phyloP scores from a whole-genome alignment of 2,113 vertebrate genomes.

The Dissostichus mawsoni region DNA sequence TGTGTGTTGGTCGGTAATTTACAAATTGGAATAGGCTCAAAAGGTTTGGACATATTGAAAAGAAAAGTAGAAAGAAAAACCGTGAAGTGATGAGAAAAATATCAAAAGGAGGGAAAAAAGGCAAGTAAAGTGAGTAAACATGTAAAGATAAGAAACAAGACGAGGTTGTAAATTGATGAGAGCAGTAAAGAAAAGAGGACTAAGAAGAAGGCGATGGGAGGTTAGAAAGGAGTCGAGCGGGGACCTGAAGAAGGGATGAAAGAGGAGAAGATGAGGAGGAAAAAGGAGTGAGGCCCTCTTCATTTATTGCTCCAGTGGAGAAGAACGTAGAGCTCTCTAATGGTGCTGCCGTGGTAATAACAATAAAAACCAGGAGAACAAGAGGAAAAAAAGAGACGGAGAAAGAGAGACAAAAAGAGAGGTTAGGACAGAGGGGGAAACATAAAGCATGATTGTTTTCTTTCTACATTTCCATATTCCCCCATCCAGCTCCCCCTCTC shows the following conservation, averaged over 20 bases:
- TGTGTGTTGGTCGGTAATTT: slow-evolving; percentile 12
- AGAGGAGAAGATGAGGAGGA: slow-evolving; percentile 70
- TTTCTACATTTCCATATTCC: slow-evolving; percentile 75
- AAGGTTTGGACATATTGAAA: background rate
- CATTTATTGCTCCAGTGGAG: slow-evolving; percentile 99
- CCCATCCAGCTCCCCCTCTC: slow-evolving; percentile 75
- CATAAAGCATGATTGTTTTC: slow-evolving; percentile 77
- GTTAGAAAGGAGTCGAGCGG: slow-evolving; percentile 44
- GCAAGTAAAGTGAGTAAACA: background rate
- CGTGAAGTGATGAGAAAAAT: background rate
- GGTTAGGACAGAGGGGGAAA: slow-evolving; percentile 71
- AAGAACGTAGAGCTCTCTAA: slow-evolving; percentile 99
- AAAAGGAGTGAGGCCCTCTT: slow-evolving; percentile 89
- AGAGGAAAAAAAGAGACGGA: slow-evolving; percentile 62
- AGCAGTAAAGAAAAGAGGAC: background rate
- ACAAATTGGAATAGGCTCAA: slow-evolving; percentile 27
- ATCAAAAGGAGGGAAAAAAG: background rate
- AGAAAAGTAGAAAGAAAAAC: background rate
- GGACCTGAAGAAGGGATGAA: slow-evolving; percentile 64
- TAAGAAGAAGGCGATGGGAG: slow-evolving; percentile 36
- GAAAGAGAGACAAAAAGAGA: slow-evolving; percentile 60
- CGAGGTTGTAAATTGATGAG: slow-evolving; percentile 7
- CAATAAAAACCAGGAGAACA: slow-evolving; percentile 81
- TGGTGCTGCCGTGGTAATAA: slow-evolving; percentile 99
- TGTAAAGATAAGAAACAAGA: background rate